Evolutionary conservation across 2,797 vertebrate genomes (phyloP).

Genomic region (Eospalax fontanierii): DNA sequence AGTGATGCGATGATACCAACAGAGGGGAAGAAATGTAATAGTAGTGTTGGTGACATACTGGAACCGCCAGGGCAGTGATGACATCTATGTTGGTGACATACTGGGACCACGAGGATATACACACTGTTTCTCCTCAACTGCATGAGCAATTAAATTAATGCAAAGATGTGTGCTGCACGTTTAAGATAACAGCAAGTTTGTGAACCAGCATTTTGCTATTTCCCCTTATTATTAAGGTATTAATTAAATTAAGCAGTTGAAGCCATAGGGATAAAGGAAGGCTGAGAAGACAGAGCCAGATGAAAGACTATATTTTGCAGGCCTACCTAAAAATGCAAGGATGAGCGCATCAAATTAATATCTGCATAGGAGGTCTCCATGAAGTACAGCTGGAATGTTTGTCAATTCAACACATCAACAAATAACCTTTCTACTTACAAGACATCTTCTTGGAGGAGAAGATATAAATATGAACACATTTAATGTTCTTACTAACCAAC

Average conservation of each 20-base stretch:
- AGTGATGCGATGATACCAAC: neutral
- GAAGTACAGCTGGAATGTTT: neutral
- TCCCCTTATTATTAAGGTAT: neutral
- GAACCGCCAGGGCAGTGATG: slow-evolving; percentile 10
- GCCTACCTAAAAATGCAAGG: slow-evolving; percentile 19
- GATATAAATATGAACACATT: slow-evolving; percentile 5
- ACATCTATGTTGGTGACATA: neutral
- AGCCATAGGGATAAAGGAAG: neutral
- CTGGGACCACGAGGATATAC: neutral
- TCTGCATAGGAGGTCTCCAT: neutral
- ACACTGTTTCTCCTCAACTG: neutral
- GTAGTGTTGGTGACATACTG: neutral
- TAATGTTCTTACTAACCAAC: neutral
- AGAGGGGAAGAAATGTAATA: slow-evolving; percentile 25
- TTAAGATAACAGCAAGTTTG: neutral
- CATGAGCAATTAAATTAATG: slow-evolving; percentile 56
- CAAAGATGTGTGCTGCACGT: neutral
- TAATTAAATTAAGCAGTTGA: neutral
- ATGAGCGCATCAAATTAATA: neutral
- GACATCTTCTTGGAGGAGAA: neutral
- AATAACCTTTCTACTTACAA: neutral
- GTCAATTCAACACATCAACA: neutral
- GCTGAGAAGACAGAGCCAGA: neutral
- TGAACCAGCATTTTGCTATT: neutral
- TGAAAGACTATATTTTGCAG: neutral